These are phyloP conservation scores for Pseudanteris insignis DNA, from an alignment of 2,888 invertebrate species.

Conservation along the genomic window DNA sequence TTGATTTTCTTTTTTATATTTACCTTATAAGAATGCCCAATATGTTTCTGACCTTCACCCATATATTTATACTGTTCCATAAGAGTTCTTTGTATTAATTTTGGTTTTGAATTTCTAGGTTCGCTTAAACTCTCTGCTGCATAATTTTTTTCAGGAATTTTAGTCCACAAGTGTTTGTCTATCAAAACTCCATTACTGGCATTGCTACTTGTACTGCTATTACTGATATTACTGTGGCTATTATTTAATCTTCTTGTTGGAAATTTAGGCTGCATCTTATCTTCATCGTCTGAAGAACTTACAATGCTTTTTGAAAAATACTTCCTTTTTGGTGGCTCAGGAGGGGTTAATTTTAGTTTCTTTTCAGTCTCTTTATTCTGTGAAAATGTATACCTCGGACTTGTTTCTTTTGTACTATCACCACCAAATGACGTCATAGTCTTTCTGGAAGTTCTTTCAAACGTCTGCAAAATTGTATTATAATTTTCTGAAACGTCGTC, in stretches of 20 bases:
- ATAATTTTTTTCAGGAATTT: conserved; percentile 25
- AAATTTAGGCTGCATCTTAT: conserved; percentile 20
- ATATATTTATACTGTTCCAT: conserved; percentile 35
- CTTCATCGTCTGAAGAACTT: conserved; percentile 40
- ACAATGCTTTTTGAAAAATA: conserved; percentile 53
- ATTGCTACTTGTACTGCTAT: conserved; percentile 28
- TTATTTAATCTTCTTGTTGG: conserved; percentile 18
- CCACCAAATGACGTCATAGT: conserved; percentile 24
- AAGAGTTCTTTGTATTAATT: conserved; percentile 14
- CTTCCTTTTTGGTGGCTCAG: conserved; percentile 68
- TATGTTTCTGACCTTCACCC: conserved; percentile 22
- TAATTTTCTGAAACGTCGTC: conserved; percentile 27
- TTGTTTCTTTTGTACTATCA: conserved; percentile 6
- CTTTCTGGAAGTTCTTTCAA: conserved; percentile 35
- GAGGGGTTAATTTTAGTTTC: conserved; percentile 62
- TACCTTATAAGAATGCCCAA: conserved; percentile 27
- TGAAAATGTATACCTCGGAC: conserved; percentile 15
- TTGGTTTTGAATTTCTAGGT: conserved; percentile 22
- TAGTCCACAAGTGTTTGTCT: conserved; percentile 25
- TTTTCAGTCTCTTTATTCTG: conserved; percentile 56
- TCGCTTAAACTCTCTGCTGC: conserved; percentile 25
- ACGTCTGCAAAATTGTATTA: conserved; percentile 30
- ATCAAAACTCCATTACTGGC: conserved; percentile 25
- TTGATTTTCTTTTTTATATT: background rate
- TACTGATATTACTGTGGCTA: conserved; percentile 35